Evolutionary conservation across 2,888 invertebrate species (phyloP), one percentile per base, ranked within the genome.

Genomic region (Dolomedes plantarius): DNA sequence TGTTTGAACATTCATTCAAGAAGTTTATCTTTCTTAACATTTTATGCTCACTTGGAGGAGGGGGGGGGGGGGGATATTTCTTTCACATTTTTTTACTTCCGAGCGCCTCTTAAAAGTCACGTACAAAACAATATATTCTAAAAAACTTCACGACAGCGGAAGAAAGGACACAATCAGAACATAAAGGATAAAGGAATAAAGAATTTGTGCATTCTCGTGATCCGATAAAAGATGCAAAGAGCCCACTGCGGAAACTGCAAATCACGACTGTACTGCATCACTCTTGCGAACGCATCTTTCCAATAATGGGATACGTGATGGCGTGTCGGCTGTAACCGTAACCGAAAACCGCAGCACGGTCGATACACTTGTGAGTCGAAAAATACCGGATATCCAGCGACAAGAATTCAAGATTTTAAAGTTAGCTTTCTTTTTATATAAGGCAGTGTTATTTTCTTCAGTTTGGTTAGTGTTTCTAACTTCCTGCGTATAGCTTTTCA

Each of bases 271-370:
- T 2, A 5, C 23, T 56, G 23, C 56, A 56, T 3, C 39, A 39
- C 7, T 46, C 39, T 11, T n/a, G 28, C 16, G 29, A 71, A 71
- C 1, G 41, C 28, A 39, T 27, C 46, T 41, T 28, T 28, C 27
- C 46, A 39, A 78, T 78, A 78, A 78, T 78, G 39, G 39, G 78
- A 71, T 67, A 69, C 78, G 69, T 78, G 78, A 78, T 65, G 62
- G 28, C n/a, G 29, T 36, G 71, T 39, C 75, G 39, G 28, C 56
- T 29, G 27, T 39, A 69, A 71, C 69, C 62, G 69, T 78, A 71
- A 69, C 46, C 78, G n/a, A 19, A 78, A 78, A 68, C 78, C 62
- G 39, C 69, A 78, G 19, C 7, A 13, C 19, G 69, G 78, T 71
- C 78, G 69, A 69, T 69, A 77, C 56, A 56, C 56, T 23, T 11